Base-by-base conservation (phyloP, 2,888 invertebrate genomes). In the Andrena minutula region DNA sequence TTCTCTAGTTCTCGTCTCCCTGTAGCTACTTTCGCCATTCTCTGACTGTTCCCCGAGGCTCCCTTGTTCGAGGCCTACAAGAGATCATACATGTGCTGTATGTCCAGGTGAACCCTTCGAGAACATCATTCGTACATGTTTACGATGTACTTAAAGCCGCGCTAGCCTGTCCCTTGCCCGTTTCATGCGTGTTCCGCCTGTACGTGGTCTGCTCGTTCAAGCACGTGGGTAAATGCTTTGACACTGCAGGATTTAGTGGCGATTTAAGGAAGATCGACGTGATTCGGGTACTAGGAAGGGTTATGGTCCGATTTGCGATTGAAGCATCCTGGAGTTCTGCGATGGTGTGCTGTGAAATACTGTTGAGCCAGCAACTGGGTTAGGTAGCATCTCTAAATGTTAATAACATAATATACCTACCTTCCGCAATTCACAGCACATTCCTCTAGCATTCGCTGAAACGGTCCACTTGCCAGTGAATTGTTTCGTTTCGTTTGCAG, bases 1-100 rank as follows among this genome's bases (percentile, higher is more conserved):
- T 86, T 88, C 82, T 73, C 47, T 53, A 12, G 68, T 35, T 30
- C 41, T 51, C 69, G 70, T 70, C 61, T 32, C 60, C 28, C 64
- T 61, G 51, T 12, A 56, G 12, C 64, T 26, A 41, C 56, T 23
- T 23, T 35, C 41, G 1, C 2, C 1, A 1, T 41, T 16, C 41
- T 69, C 35, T 53, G 53, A 26, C 32, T 71, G 66, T 66, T 77
- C 72, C 41, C 41, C 32, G 32, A 10, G 7, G 35, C 53, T 64
- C 53, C 12, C 47, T 32, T 2, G 12, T 8, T 0, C 35, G 10
- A 28, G 8, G 64, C 30, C n/a, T 41, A 41, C 8, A 1, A 4
- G 10, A 20, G 26, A 10, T 69, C 60, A 71, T 65, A 30, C 65
- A 63, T 56, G 61, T 61, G 32, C 49, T 49, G 20, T 12, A 30